Evolutionary conservation across 2,797 vertebrate species (phyloP).

Genomic region (Pelodytes ibericus): DNA sequence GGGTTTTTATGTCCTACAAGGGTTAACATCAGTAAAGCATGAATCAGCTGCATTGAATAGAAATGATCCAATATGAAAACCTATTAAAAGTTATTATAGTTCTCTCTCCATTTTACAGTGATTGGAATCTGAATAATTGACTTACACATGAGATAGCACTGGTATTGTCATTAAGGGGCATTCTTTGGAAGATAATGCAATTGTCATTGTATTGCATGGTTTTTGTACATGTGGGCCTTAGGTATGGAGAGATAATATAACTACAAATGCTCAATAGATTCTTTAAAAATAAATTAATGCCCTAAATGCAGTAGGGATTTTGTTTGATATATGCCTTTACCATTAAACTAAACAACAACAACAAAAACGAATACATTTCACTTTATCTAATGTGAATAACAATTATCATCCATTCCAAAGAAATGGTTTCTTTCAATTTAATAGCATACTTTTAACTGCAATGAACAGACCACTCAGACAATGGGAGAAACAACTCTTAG

Average conservation of each 20-base stretch:
- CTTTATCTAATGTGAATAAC: not conserved
- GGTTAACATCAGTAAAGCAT: constrained; percentile 10
- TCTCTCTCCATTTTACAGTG: constrained; percentile 32
- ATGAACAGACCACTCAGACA: no score
- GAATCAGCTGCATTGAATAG: constrained; percentile 30
- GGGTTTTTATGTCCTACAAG: not conserved
- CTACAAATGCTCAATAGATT: constrained; percentile 51
- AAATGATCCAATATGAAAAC: constrained; percentile 39
- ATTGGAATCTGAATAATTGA: constrained; percentile 41
- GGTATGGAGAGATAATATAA: constrained; percentile 53
- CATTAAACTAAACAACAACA: no score
- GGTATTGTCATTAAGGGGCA: constrained; percentile 32
- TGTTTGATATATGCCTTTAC: constrained; percentile 1
- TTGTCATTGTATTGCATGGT: constrained; percentile 23
- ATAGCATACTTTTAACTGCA: no score
- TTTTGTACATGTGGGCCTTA: constrained; percentile 20
- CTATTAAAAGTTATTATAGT: constrained; percentile 27
- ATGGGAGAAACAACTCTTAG: no score
- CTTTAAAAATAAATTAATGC: constrained; percentile 17
- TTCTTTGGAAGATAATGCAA: constrained; percentile 31
- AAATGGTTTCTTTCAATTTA: not conserved
- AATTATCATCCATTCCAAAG: not conserved
- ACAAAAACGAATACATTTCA: not conserved
- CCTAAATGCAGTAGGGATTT: not conserved
- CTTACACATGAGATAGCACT: constrained; percentile 25